Base-by-base conservation (phyloP, 2,797 vertebrate species). In the Sebastes nivosus region DNA sequence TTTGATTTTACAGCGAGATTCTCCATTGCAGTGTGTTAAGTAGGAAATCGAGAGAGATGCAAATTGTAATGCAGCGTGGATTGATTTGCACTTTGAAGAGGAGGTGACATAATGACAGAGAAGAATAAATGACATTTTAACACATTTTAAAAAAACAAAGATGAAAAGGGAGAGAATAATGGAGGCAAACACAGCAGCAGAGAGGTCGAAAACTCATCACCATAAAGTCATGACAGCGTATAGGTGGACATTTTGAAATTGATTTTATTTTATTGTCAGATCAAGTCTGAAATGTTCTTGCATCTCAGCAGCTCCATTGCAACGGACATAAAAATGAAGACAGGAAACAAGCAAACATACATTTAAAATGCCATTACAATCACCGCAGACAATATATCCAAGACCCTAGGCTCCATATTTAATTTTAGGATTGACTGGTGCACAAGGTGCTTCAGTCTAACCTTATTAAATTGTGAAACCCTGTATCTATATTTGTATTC, bases 291-390 rank as follows among this genome's bases (percentile, higher is more conserved):
- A 42, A 42, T 42, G 38, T 42, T 42, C 36, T 38, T 14, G 36
- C 0, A 0, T 38, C 36, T 38, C 36, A 38, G 36, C 36, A 0
- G 13, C 36, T 38, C 38, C 13, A 42, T 42, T 42, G 38, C 38
- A 42, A 42, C 38, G 0, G 13, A 42, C 38, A 42, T 0, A 0
- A 42, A 42, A 42, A 42, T 42, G 38, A 42, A 42, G 13, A 42
- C 5, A 42, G 38, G 38, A 42, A 42, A 42, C 13, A 42, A 42
- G 38, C 38, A 42, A 42, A 42, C 13, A 42, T 42, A 16, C 38
- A 42, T 42, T 42, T 42, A 42, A 42, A 42, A 42, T 42, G 16
- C 38, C 13, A 42, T 42, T 42, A 16, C 38, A 42, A 42, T 42
- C 38, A 42, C 38, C 13, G 38, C 38, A 16, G 38, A 16, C 38